phyloP scores from a whole-genome alignment of 30 jellyfish, hydroid and myxozoan genomes.

The Hydractinia symbiolongicarpus region DNA sequence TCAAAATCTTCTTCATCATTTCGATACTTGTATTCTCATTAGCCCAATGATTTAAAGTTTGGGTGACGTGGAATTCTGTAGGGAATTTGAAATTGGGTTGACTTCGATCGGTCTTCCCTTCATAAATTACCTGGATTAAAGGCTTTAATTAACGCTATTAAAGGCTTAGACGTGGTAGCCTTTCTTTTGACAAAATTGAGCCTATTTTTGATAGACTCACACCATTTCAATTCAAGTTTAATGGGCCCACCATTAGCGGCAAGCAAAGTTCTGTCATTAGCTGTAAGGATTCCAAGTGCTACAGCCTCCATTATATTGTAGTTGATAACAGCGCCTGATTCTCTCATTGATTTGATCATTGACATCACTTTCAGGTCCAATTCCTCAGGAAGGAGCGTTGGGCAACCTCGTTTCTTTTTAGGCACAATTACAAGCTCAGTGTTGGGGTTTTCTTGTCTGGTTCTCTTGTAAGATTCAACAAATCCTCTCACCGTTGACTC shows the following conservation, averaged over 20 bases:
- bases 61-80: too few relatives aligned
- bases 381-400: not conserved
- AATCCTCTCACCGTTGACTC: not conserved
- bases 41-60: too few relatives aligned
- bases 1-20: too few relatives aligned
- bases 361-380: not conserved
- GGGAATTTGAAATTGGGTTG: too few relatives aligned
- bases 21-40: too few relatives aligned
- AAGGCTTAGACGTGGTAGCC: conserved; percentile 2
- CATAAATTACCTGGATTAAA: too few relatives aligned
- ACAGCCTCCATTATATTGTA: not conserved
- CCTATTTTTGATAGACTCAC: not conserved
- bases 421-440: not conserved
- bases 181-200: not conserved
- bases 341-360: not conserved
- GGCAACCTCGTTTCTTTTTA: not conserved
- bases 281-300: not conserved
- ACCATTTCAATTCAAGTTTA: not conserved
- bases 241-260: not conserved
- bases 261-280: not conserved
- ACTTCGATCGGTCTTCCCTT: too few relatives aligned
- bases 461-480: not conserved
- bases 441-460: not conserved
- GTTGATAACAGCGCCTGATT: not conserved
- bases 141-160: too few relatives aligned